A percentile compares a stretch with the other conserved stretches of the same genome.
These are phyloP conservation scores for Callinectes sapidus DNA, from an alignment of 2,888 invertebrate species.

Conservation along the genomic window DNA sequence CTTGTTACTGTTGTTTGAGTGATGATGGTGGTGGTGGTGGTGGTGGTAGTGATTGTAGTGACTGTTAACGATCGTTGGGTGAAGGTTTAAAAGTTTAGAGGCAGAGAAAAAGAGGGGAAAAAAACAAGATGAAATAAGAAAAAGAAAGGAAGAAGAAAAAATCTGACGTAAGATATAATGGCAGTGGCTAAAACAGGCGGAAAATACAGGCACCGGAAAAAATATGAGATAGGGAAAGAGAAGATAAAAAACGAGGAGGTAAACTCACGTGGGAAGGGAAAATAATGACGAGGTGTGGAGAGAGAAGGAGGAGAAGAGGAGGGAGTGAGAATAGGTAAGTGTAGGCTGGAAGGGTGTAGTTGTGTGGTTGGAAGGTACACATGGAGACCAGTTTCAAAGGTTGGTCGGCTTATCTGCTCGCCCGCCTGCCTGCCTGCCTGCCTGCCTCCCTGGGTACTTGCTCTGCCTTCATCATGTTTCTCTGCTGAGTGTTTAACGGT, in stretches of 20 bases:
- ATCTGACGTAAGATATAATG: background rate
- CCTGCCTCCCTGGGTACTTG: constrained; percentile 1
- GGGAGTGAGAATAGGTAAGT: background rate
- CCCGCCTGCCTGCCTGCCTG: constrained; percentile 2
- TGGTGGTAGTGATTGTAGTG: background rate
- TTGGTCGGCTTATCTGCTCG: background rate
- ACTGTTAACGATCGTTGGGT: background rate
- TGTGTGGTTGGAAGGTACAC: background rate
- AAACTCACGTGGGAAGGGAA: background rate
- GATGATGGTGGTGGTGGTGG: background rate
- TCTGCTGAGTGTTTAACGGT: background rate
- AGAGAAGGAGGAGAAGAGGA: background rate
- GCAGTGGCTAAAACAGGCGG: background rate
- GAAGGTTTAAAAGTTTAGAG: no score
- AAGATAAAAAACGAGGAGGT: background rate
- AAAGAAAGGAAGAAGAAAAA: background rate
- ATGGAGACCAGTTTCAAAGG: background rate
- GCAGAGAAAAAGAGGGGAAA: background rate
- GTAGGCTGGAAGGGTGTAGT: background rate
- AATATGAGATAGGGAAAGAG: background rate
- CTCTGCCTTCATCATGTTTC: constrained; percentile 25
- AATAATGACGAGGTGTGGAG: background rate
- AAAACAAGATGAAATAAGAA: background rate
- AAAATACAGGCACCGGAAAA: background rate
- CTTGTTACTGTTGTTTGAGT: no score